Percentiles rank a stretch among this genome's conserved stretches.
These are phyloP conservation scores for Uloborus diversus DNA, from an alignment of 1,140 invertebrate genomes.

Conservation along the genomic window DNA sequence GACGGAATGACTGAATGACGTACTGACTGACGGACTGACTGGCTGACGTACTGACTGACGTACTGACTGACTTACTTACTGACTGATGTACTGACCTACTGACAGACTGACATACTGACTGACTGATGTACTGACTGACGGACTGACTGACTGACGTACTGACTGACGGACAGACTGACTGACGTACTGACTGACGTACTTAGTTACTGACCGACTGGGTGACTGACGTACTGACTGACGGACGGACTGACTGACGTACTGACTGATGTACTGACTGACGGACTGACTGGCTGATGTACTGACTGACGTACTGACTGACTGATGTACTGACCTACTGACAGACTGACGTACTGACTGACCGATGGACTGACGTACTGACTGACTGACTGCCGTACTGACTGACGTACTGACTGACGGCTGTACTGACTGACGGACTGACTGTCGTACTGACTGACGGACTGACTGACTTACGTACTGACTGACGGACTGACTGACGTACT, in stretches of 20 bases:
- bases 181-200: background rate
- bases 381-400: background rate
- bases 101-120: background rate
- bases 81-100: background rate
- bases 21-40: background rate
- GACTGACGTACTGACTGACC: background rate
- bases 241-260: background rate
- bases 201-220: background rate
- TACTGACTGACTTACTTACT: background rate
- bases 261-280: background rate
- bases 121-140: background rate
- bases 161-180: background rate
- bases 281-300: background rate
- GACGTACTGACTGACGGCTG: background rate
- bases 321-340: background rate
- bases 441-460: background rate
- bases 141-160: background rate
- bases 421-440: background rate
- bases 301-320: background rate
- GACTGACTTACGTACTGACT: background rate
- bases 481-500: background rate
- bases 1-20: background rate
- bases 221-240: background rate
- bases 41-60: background rate
- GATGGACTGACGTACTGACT: background rate